Evolutionary conservation across 2,888 invertebrate genomes (phyloP).

Genomic region (Halocaridina rubra): DNA sequence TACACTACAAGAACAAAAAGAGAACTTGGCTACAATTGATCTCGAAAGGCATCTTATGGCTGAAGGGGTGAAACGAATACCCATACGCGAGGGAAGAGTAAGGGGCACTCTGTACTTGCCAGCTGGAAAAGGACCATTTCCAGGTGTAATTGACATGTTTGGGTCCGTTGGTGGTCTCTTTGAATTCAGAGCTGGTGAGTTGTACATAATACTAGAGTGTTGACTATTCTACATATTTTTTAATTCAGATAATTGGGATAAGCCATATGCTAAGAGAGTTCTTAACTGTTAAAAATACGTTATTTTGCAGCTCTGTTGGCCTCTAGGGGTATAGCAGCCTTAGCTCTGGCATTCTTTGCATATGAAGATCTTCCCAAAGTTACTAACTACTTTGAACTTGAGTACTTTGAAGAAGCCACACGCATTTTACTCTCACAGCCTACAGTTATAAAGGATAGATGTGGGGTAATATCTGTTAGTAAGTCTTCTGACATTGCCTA

Average conservation of each 20-base stretch:
- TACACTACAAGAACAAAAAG: background rate
- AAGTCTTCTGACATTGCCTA: slow-evolving; percentile 17
- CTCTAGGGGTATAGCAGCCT: slow-evolving; percentile 41
- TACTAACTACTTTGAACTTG: slow-evolving; percentile 20
- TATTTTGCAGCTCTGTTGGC: slow-evolving; percentile 43
- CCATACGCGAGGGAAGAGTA: slow-evolving; percentile 40
- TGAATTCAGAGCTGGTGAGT: slow-evolving; percentile 51
- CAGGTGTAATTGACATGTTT: slow-evolving; percentile 55
- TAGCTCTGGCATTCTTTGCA: slow-evolving; percentile 44
- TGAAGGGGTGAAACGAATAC: slow-evolving; percentile 38
- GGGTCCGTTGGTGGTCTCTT: slow-evolving; percentile 34
- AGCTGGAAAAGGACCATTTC: slow-evolving; percentile 52
- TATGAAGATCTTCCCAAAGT: slow-evolving; percentile 38
- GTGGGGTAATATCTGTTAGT: slow-evolving; percentile 50
- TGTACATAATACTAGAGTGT: no score
- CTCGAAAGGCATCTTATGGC: slow-evolving; percentile 41
- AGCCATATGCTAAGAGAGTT: no score
- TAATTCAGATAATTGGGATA: no score
- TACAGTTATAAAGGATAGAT: slow-evolving; percentile 34
- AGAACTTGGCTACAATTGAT: slow-evolving; percentile 9
- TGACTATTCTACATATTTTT: no score
- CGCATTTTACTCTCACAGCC: slow-evolving; percentile 34
- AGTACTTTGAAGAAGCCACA: slow-evolving; percentile 55
- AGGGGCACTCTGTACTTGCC: slow-evolving; percentile 51
- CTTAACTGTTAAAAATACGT: no score